Percentiles rank a stretch among this genome's conserved stretches.
Evolutionary conservation across 2,888 invertebrate genomes (phyloP).

Genomic region (Dynastes tityus): DNA sequence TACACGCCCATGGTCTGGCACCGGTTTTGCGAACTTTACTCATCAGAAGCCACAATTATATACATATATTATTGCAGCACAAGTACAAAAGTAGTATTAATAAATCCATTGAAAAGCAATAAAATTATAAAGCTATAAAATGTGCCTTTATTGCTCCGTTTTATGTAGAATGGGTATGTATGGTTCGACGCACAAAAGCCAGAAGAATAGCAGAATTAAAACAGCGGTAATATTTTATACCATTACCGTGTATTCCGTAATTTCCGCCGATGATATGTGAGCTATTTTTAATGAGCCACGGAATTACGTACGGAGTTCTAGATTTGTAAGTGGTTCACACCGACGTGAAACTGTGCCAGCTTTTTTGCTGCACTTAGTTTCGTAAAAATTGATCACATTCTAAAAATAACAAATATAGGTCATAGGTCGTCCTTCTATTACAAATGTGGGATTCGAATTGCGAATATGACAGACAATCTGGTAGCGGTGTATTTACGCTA

Average conservation of each 20-base stretch:
- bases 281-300: conserved; percentile 28
- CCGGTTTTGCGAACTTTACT: too few species aligned
- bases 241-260: neutral
- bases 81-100: too few species aligned
- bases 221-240: conserved; percentile 15
- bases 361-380: conserved; percentile 25
- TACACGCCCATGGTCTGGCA: too few species aligned
- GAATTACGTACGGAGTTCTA: conserved; percentile 24
- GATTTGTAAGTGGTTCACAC: conserved; percentile 18
- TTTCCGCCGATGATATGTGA: conserved; percentile 19
- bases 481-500: too few species aligned
- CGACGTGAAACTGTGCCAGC: conserved; percentile 31
- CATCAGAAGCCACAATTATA: too few species aligned
- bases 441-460: conserved; percentile 26
- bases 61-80: too few species aligned
- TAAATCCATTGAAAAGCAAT: too few species aligned
- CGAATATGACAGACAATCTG: neutral
- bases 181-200: neutral
- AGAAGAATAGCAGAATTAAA: neutral
- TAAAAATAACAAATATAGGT: conserved; percentile 47
- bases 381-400: conserved; percentile 41
- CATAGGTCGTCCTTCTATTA: conserved; percentile 38
- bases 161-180: neutral
- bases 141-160: too few species aligned
- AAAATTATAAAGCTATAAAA: too few species aligned